Conservation (phyloP, 2,113 vertebrate species). For the Beaufortia kweichowensis region DNA sequence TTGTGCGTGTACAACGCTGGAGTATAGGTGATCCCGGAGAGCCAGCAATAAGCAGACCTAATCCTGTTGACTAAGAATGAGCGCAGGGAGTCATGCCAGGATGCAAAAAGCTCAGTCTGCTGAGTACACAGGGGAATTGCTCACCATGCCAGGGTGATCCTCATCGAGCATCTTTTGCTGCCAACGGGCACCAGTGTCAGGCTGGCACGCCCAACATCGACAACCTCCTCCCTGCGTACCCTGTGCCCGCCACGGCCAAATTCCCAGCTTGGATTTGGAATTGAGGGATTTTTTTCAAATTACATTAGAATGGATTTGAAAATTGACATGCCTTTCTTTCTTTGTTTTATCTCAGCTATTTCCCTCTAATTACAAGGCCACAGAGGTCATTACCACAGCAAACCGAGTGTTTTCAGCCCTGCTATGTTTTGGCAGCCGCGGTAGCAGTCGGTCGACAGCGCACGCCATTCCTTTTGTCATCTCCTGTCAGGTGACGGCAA, state of each 20-base stretch:
- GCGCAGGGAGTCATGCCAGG: slow-evolving; percentile 73
- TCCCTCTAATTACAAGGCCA: slow-evolving; percentile 43
- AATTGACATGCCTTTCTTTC: slow-evolving; percentile 51
- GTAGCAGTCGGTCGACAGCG: background rate
- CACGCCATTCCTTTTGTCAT: slow-evolving; percentile 14
- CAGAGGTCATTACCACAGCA: slow-evolving; percentile 40
- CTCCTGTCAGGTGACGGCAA: slow-evolving; percentile 32
- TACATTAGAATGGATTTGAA: slow-evolving; percentile 53
- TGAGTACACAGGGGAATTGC: slow-evolving; percentile 70
- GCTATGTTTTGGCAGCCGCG: slow-evolving; percentile 41
- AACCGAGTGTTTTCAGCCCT: slow-evolving; percentile 18
- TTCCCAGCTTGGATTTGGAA: slow-evolving; percentile 52
- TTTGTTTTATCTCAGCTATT: slow-evolving; percentile 19
- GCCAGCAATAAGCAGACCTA: slow-evolving; percentile 64
- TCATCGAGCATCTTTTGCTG: slow-evolving; percentile 63
- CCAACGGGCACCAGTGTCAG: slow-evolving; percentile 60
- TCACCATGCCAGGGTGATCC: slow-evolving; percentile 64
- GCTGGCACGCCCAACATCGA: slow-evolving; percentile 57
- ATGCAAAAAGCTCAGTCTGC: slow-evolving; percentile 62
- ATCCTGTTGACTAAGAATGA: slow-evolving; percentile 74
- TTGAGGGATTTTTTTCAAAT: slow-evolving; percentile 52
- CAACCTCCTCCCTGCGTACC: slow-evolving; percentile 44
- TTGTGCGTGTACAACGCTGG: slow-evolving; percentile 70
- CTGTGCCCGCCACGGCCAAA: slow-evolving; percentile 43
- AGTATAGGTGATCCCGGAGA: slow-evolving; percentile 65